phyloP scores from a whole-genome alignment of 1,140 invertebrate genomes.

The Caenorhabditis remanei region DNA sequence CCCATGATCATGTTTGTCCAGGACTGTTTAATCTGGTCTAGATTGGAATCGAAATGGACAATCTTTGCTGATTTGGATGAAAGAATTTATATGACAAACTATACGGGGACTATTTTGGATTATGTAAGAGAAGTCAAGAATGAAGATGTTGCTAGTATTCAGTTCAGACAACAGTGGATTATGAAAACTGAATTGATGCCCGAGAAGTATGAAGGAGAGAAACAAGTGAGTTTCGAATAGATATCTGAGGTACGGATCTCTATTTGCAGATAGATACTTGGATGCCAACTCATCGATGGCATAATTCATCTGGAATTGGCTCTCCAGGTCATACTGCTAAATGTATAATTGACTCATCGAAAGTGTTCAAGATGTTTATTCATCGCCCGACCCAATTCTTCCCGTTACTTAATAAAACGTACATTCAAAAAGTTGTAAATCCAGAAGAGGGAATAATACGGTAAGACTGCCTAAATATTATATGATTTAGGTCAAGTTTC shows the following conservation, averaged over 20 bases:
- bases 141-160: background rate
- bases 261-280: background rate
- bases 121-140: background rate
- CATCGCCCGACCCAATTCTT: background rate
- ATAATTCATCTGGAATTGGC: background rate
- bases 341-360: conserved; percentile 29
- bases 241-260: background rate
- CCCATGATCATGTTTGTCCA: background rate
- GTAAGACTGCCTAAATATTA: background rate
- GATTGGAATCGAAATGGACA: conserved; percentile 30
- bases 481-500: background rate
- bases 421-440: background rate
- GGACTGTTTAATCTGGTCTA: conserved; percentile 8
- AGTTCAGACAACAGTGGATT: conserved; percentile 37
- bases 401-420: background rate
- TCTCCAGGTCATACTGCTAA: conserved; percentile 15
- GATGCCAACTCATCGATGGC: conserved; percentile 45
- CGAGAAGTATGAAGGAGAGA: background rate
- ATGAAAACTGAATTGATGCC: conserved; percentile 38
- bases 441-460: conserved; percentile 27
- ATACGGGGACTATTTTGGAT: conserved; percentile 19
- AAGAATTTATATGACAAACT: conserved; percentile 21
- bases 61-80: conserved; percentile 39
- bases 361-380: conserved; percentile 10
- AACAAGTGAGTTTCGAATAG: background rate